These are phyloP conservation scores for Pogona vitticeps DNA, from an alignment of 2,113 vertebrate genomes.

Conservation along the genomic window DNA sequence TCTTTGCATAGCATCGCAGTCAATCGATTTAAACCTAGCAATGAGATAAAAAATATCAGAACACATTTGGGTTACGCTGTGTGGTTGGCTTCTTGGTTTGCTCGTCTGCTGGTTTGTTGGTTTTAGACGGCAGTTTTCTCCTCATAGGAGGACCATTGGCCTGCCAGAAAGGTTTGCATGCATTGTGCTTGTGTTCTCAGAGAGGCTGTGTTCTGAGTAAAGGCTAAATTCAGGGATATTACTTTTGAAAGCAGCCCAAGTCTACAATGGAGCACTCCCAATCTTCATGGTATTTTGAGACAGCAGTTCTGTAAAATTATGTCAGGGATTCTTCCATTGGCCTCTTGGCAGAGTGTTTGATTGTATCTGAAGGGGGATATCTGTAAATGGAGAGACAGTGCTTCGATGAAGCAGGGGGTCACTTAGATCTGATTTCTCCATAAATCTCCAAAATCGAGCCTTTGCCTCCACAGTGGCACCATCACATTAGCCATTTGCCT, in stretches of 20 bases:
- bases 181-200: no score
- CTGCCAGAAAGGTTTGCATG: neutral
- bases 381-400: accelerated
- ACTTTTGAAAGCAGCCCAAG: neutral
- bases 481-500: no score
- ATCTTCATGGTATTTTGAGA: neutral
- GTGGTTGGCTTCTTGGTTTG: neutral
- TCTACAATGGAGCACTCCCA: no score
- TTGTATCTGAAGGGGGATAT: neutral
- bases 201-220: neutral
- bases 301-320: conserved; percentile 10
- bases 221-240: neutral
- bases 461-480: no score
- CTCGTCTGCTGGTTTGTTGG: neutral
- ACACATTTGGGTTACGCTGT: conserved; percentile 1
- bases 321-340: neutral
- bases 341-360: accelerated
- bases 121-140: neutral
- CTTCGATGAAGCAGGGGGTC: neutral
- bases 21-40: conserved; percentile 14
- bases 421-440: no score
- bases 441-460: no score
- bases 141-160: no score
- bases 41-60: conserved; percentile 27
- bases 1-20: neutral